Conservation (phyloP, 1,140 invertebrate genomes). For the Drosophila rufa region DNA sequence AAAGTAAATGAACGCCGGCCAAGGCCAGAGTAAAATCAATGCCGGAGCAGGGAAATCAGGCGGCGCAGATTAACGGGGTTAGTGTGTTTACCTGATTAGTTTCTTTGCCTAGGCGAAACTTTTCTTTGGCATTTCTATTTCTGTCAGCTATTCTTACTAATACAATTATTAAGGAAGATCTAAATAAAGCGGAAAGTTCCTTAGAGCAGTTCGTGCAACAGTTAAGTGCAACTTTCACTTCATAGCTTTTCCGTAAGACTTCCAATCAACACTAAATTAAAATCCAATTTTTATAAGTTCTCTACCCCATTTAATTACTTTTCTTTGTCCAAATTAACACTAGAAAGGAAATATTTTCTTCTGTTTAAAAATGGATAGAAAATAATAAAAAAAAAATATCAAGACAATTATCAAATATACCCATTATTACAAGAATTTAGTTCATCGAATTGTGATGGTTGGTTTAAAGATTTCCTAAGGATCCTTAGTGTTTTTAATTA, state of each 20-base stretch:
- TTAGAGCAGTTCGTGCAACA: background rate
- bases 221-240: background rate
- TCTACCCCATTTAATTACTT: background rate
- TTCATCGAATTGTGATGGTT: background rate
- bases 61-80: constrained; percentile 14
- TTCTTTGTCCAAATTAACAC: constrained; percentile 1
- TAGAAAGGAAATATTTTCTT: no score
- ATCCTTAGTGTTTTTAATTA: no score
- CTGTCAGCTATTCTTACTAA: background rate
- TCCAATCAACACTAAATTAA: constrained; percentile 14
- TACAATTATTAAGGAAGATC: background rate
- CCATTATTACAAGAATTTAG: background rate
- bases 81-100: constrained; percentile 25
- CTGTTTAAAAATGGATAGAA: background rate
- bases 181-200: background rate
- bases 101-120: background rate
- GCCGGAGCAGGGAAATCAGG: constrained; percentile 1
- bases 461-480: no score
- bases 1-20: constrained; percentile 18
- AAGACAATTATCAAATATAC: background rate
- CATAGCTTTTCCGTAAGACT: background rate
- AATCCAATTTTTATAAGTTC: background rate
- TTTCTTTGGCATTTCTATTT: background rate
- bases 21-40: constrained; percentile 23
- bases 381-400: background rate